These are phyloP conservation scores for Urocitellus parryii DNA, from an alignment of 2,113 vertebrate species.

Conservation along the genomic window DNA sequence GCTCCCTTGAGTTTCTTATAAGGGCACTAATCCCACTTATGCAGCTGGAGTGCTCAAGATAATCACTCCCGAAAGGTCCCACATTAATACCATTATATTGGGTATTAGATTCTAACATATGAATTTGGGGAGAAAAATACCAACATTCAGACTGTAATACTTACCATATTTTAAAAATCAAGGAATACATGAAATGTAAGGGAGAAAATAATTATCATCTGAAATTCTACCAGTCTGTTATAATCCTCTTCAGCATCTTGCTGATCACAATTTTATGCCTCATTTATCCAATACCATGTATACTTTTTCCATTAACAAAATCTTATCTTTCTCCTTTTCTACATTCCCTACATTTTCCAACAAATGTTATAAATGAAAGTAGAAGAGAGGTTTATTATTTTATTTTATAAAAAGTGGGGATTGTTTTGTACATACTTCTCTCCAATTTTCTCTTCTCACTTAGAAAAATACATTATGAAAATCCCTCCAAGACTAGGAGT, in stretches of 20 bases:
- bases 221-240: not conserved
- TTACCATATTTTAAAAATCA: not conserved
- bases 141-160: not conserved
- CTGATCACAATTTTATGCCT: not conserved
- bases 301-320: not conserved
- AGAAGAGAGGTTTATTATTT: not conserved
- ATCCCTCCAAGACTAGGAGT: not conserved
- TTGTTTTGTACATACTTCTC: not conserved
- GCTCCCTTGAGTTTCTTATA: not conserved
- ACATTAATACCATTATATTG: too few relatives aligned
- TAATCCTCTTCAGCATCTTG: not conserved
- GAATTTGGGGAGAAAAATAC: not conserved
- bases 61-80: not conserved
- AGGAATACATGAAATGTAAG: not conserved
- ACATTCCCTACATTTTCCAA: not conserved
- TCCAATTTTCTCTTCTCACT: not conserved
- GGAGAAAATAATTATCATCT: not conserved
- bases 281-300: not conserved
- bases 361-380: not conserved
- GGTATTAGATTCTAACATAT: not conserved
- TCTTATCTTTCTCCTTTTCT: not conserved
- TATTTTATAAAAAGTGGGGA: not conserved
- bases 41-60: not conserved
- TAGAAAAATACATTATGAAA: not conserved
- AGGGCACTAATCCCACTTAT: not conserved